A percentile compares a stretch with the other conserved stretches of the same genome.
Conservation (phyloP, 2,797 vertebrate genomes). For the Melanotaenia boesemani region DNA sequence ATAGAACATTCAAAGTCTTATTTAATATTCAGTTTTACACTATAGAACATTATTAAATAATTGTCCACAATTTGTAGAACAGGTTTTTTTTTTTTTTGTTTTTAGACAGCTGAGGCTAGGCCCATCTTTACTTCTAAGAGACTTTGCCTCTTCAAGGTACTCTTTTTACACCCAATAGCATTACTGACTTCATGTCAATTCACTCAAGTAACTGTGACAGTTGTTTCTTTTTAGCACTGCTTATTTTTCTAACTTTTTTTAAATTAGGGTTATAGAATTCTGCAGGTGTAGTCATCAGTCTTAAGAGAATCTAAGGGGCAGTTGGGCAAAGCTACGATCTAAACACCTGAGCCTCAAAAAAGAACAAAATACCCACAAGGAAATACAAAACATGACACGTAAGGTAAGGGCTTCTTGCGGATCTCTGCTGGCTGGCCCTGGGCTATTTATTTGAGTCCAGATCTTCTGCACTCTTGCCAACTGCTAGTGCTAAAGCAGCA, state of each 20-base stretch:
- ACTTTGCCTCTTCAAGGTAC: slow-evolving; percentile 23
- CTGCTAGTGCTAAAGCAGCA: slow-evolving; percentile 53
- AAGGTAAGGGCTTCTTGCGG: slow-evolving; percentile 60
- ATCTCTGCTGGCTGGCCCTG: slow-evolving; percentile 50
- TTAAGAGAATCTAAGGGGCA: slow-evolving; percentile 56
- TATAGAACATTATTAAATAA: neutral
- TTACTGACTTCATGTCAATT: no score
- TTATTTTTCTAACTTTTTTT: neutral
- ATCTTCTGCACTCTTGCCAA: slow-evolving; percentile 58
- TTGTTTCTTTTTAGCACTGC: no score
- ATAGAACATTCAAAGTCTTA: no score
- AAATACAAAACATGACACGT: slow-evolving; percentile 75
- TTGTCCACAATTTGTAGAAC: neutral
- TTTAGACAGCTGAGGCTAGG: neutral
- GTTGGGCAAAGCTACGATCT: slow-evolving; percentile 40
- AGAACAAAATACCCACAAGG: slow-evolving; percentile 56
- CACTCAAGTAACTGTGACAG: no score
- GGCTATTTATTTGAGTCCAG: slow-evolving; percentile 70
- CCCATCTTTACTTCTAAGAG: neutral
- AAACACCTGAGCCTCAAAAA: slow-evolving; percentile 62
- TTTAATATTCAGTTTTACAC: neutral
- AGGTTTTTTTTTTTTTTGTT: neutral
- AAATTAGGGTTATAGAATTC: neutral
- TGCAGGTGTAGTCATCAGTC: slow-evolving; percentile 60
- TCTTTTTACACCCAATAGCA: no score